Evolutionary conservation across 2,113 vertebrate species (phyloP).

Genomic region (Austrofundulus limnaeus): DNA sequence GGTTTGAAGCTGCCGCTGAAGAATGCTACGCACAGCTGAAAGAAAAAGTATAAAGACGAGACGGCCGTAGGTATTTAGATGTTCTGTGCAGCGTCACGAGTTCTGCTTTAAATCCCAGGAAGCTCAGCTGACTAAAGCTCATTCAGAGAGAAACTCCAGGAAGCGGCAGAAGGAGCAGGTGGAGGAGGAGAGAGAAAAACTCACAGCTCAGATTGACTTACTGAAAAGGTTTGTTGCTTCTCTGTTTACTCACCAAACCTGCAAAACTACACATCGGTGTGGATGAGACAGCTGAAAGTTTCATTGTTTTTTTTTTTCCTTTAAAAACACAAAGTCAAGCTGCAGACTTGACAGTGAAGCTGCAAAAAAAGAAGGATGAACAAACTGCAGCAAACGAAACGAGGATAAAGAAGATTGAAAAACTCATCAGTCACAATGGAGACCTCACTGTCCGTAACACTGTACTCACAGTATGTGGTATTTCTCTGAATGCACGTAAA

Average conservation of each 20-base stretch:
- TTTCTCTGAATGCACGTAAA: background rate
- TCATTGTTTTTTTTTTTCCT: constrained; percentile 17
- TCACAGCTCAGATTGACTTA: constrained; percentile 75
- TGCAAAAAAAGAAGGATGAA: constrained; percentile 72
- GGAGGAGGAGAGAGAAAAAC: constrained; percentile 75
- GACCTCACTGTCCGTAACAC: constrained; percentile 78
- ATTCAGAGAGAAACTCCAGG: constrained; percentile 76
- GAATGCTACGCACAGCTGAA: constrained; percentile 77
- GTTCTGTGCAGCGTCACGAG: background rate
- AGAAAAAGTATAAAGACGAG: constrained; percentile 75
- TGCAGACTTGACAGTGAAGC: constrained; percentile 70
- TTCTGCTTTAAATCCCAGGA: constrained; percentile 73
- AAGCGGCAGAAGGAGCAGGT: constrained; percentile 76
- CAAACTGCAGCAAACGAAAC: constrained; percentile 70
- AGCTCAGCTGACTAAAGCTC: constrained; percentile 73
- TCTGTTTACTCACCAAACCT: background rate
- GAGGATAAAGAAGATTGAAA: constrained; percentile 76
- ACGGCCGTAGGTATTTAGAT: background rate
- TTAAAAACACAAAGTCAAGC: constrained; percentile 80
- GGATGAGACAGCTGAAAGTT: background rate
- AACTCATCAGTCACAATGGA: constrained; percentile 76
- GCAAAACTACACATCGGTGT: background rate
- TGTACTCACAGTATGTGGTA: constrained; percentile 80
- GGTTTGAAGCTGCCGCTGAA: constrained; percentile 79
- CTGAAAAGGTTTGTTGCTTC: constrained; percentile 78